Conservation (phyloP, 1,140 invertebrate species). For the Caenorhabditis inopinata region DNA sequence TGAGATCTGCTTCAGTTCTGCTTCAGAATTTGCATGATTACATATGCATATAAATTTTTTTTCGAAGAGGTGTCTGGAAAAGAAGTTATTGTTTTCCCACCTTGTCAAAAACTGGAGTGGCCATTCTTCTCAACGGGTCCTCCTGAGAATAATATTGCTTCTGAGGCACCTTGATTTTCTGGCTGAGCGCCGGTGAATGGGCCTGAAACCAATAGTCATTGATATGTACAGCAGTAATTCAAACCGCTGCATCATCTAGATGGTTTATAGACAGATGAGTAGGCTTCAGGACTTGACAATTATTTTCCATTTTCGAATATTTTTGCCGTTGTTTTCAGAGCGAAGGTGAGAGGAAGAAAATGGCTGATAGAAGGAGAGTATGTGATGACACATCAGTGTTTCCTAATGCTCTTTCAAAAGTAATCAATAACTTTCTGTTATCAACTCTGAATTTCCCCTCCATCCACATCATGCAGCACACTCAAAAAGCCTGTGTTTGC, state of each 20-base stretch:
- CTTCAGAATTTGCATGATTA: no score
- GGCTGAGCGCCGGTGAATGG: slow-evolving; percentile 47
- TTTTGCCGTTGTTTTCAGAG: neutral
- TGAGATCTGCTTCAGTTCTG: no score
- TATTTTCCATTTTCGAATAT: neutral
- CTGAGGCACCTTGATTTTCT: slow-evolving; percentile 45
- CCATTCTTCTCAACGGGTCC: slow-evolving; percentile 43
- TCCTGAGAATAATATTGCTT: slow-evolving; percentile 41
- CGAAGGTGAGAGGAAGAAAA: neutral
- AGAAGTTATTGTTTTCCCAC: neutral
- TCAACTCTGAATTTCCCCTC: neutral
- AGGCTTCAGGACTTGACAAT: neutral
- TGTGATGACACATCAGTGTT: neutral
- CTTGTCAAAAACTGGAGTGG: slow-evolving; percentile 48
- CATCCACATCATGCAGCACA: slow-evolving; percentile 8
- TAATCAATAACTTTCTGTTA: slow-evolving; percentile 23
- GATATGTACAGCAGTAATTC: neutral
- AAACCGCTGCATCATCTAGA: neutral
- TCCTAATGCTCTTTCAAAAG: neutral
- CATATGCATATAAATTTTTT: no score
- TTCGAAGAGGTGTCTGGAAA: no score
- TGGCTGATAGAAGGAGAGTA: neutral
- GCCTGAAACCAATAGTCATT: slow-evolving; percentile 23
- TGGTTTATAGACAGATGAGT: neutral
- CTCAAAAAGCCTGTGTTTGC: slow-evolving; percentile 16